Base-by-base conservation (phyloP, 1,140 invertebrate genomes). In the Nasonia longicornis region DNA sequence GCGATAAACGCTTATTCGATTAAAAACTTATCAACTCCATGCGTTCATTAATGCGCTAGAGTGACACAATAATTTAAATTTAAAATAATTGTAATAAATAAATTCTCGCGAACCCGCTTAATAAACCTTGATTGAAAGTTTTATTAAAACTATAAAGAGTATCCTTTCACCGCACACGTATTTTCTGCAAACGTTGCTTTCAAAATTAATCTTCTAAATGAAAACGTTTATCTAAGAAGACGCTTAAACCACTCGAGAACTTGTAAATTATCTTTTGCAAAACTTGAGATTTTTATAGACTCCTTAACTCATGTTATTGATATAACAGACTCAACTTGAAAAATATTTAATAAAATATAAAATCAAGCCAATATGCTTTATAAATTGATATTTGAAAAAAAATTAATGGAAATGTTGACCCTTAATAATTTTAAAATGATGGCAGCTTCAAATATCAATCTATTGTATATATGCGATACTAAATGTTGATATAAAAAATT, bases 261-360 rank as follows among this genome's bases (percentile, higher is more conserved):
- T 75, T 74, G 42, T 4, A 73, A 81, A 81, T 81, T 72, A 45
- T 14, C 58, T 70, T 81, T 75, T 80, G 75, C n/a, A 42, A 77
- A 70, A 77, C 83, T 88, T 89, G 86, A 35, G 31, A 89, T 89
- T 89, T 87, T 87, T 83, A 73, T 76, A 89, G 85, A 87, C 85
- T 85, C 78, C 84, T 29, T 29, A 29, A 75, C 75, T 83, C 6
- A 77, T 26, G 16, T 76, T 72, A 73, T 71, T 22, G 26, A 76
- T 70, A 42, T 8, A 42, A 0, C 10, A 82, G 26, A 26, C 22
- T 67, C 74, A 74, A 31, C 38, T 67, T 48, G 8, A 22, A 80
- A 1, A 75, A 52, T 67, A 38, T 74, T 67, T 76, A 26, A 26
- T 63, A 58, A 58, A 20, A 6, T 12, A 52, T 69, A 38, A 1